phyloP scores from a whole-genome alignment of 2,113 vertebrate species.

The Setophaga petechia region DNA sequence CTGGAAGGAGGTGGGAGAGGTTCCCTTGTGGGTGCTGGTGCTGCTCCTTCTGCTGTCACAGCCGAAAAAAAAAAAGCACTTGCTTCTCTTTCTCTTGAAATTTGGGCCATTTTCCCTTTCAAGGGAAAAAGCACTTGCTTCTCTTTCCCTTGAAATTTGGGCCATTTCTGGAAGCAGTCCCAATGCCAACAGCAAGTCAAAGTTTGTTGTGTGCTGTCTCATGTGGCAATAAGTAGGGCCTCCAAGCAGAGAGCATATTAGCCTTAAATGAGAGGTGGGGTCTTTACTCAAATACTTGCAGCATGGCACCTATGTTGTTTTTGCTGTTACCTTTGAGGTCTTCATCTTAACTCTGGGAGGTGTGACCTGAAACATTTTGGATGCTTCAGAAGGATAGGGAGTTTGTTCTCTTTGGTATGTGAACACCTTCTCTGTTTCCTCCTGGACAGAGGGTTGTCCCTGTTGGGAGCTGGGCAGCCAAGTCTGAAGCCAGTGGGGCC shows the following conservation, averaged over 20 bases:
- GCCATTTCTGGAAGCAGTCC: not conserved
- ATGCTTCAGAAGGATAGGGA: not conserved
- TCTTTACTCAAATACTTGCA: not conserved
- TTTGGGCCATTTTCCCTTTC: not conserved
- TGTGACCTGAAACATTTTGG: not conserved
- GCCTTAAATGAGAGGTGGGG: not conserved
- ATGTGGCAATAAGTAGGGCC: not conserved
- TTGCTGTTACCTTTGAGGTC: not conserved
- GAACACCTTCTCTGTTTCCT: rapidly evolving
- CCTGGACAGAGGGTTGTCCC: not conserved
- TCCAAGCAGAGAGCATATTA: not conserved
- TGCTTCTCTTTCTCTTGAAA: not conserved
- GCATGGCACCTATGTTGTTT: not conserved
- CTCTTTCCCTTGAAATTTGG: not conserved
- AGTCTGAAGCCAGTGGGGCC: not conserved
- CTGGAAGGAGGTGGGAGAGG: not conserved
- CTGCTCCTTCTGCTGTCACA: not conserved
- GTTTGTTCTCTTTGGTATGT: not conserved
- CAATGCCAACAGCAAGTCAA: not conserved
- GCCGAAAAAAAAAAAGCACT: not conserved
- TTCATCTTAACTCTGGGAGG: not conserved
- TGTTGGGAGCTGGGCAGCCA: not conserved
- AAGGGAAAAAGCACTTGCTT: not conserved
- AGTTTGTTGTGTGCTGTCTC: not conserved
- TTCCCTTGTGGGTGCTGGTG: not conserved